These are phyloP conservation scores for Netelia melanura DNA, from an alignment of 2,888 invertebrate genomes.

Conservation along the genomic window DNA sequence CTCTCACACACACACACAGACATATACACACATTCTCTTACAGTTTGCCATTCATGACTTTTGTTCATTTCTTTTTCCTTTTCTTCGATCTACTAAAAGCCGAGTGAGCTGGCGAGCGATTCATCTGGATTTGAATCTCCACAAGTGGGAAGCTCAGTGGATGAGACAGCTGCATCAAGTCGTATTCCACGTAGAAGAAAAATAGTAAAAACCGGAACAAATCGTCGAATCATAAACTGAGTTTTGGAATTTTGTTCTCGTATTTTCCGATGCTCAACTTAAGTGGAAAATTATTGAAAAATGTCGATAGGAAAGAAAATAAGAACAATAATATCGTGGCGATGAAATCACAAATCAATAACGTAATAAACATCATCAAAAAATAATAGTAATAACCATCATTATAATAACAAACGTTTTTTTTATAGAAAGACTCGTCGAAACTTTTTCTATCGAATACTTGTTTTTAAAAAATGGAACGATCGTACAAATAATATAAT, in stretches of 20 bases:
- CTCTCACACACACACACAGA: no score
- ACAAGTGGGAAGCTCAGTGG: neutral
- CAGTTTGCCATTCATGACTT: no score
- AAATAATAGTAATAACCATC: no score
- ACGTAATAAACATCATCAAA: no score
- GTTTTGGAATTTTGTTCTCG: no score
- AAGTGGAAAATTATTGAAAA: slow-evolving; percentile 19
- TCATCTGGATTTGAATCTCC: neutral
- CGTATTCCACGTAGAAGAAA: neutral
- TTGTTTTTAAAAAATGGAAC: no score
- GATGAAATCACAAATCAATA: slow-evolving; percentile 1
- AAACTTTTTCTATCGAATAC: slow-evolving; percentile 1
- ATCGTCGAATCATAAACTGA: no score
- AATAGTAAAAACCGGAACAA: neutral
- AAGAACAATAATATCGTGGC: slow-evolving; percentile 12
- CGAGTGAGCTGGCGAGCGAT: neutral
- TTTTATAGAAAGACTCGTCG: neutral
- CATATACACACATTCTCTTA: no score
- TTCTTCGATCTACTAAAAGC: neutral
- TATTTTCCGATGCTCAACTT: neutral
- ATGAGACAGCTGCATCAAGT: no score
- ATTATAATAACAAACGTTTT: neutral
- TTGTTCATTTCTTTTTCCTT: neutral
- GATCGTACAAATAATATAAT: slow-evolving; percentile 19
- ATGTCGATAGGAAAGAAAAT: slow-evolving; percentile 23